Conservation (phyloP, 2,888 invertebrate species). For the Cotesia congregata region DNA sequence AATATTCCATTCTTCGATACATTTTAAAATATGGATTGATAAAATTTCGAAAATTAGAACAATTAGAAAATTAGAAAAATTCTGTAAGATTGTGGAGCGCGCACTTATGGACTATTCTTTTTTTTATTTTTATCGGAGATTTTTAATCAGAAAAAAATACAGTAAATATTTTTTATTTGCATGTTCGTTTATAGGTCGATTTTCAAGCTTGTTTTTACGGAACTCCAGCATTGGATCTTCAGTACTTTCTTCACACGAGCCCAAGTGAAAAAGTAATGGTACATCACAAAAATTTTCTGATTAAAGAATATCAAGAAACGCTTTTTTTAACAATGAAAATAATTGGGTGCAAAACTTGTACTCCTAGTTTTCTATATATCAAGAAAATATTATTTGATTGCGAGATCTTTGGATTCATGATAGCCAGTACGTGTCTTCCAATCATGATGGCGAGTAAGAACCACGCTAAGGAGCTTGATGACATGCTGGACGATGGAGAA, state of each 20-base stretch:
- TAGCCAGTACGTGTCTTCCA: conserved; percentile 55
- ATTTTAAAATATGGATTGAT: no score
- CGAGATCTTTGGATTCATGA: conserved; percentile 50
- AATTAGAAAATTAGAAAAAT: no score
- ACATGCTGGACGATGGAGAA: conserved; percentile 51
- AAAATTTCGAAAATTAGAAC: no score
- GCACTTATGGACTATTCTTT: no score
- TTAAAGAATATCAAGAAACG: conserved; percentile 55
- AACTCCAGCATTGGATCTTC: conserved; percentile 70
- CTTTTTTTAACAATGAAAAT: conserved; percentile 54
- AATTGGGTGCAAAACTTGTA: conserved; percentile 54
- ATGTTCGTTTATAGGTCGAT: conserved; percentile 67
- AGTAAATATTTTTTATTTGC: no score
- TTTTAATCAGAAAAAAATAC: not conserved
- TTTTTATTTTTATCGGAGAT: not conserved
- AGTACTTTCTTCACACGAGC: conserved; percentile 71
- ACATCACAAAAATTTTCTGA: conserved; percentile 48
- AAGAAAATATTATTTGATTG: conserved; percentile 47
- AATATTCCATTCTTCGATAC: no score
- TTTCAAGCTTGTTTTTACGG: conserved; percentile 69
- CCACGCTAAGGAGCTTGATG: conserved; percentile 53
- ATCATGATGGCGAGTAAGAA: conserved; percentile 55
- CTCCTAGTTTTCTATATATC: conserved; percentile 54
- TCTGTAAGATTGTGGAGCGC: no score
- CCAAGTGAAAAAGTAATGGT: conserved; percentile 49